phyloP scores from a whole-genome alignment of 2,113 vertebrate genomes.

The Nannobrachium achirus region DNA sequence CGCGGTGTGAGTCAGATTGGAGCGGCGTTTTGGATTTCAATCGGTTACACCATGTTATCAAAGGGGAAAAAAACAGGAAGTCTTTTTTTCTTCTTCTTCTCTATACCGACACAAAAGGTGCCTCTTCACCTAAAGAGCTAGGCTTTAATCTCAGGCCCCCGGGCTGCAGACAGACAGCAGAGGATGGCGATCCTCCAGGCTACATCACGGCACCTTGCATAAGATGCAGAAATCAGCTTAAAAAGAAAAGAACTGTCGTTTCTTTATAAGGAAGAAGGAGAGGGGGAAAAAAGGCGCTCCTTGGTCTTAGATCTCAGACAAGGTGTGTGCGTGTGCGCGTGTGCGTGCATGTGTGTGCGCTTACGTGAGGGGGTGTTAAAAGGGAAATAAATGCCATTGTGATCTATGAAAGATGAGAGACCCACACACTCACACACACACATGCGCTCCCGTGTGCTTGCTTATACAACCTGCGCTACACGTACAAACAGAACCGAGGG shows the following conservation, averaged over 20 bases:
- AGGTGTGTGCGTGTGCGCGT: slow-evolving; percentile 33
- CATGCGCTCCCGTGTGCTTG: no score
- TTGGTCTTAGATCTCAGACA: slow-evolving; percentile 48
- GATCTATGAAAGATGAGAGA: slow-evolving; percentile 46
- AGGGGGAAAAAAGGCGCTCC: not conserved
- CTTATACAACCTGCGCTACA: slow-evolving; percentile 24
- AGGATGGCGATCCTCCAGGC: slow-evolving; percentile 37
- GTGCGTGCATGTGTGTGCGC: no score
- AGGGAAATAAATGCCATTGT: slow-evolving; percentile 45
- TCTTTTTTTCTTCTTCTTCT: slow-evolving; percentile 6
- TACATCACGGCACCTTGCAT: slow-evolving; percentile 61
- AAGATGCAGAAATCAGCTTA: slow-evolving; percentile 71
- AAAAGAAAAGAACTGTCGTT: slow-evolving; percentile 32
- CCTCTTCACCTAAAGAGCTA: slow-evolving; percentile 60
- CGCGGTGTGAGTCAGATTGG: not conserved
- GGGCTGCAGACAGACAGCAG: slow-evolving; percentile 52
- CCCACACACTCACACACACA: slow-evolving; percentile 35
- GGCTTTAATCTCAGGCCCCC: slow-evolving; percentile 63
- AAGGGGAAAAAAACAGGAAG: slow-evolving; percentile 43
- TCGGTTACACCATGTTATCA: slow-evolving; percentile 71
- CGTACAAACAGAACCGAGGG: slow-evolving; percentile 66
- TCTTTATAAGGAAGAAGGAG: slow-evolving; percentile 61
- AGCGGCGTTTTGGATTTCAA: slow-evolving; percentile 67
- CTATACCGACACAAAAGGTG: slow-evolving; percentile 65
- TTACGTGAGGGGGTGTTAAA: not conserved